Conservation (phyloP, 2,113 vertebrate species). For the Ahaetulla prasina region DNA sequence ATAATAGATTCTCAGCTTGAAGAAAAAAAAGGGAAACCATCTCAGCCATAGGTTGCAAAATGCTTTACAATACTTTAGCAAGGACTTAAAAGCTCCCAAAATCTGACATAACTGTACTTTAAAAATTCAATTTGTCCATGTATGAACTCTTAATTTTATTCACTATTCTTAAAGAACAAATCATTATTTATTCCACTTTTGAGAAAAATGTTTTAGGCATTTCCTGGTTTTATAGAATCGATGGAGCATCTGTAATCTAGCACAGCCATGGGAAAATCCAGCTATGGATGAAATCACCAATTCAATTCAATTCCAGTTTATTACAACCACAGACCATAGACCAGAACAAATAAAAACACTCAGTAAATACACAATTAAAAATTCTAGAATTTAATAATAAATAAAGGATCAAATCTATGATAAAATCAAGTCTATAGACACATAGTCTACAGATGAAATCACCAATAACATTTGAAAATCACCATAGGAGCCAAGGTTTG, state of each 20-base stretch:
- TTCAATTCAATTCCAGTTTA: too few species aligned
- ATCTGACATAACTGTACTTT: not conserved
- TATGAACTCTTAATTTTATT: not conserved
- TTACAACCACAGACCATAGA: too few species aligned
- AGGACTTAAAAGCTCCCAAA: not conserved
- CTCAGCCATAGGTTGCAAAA: not conserved
- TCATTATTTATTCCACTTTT: not conserved
- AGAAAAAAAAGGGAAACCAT: not conserved
- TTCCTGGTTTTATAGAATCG: not conserved
- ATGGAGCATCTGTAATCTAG: not conserved
- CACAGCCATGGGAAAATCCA: not conserved
- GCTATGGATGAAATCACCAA: not conserved
- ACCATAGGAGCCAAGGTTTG: not conserved
- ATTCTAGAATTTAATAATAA: too few species aligned
- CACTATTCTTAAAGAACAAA: not conserved
- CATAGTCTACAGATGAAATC: too few species aligned
- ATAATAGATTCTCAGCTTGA: not conserved
- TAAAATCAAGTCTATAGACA: too few species aligned
- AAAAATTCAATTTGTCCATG: not conserved
- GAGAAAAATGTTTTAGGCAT: not conserved
- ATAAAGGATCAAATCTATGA: too few species aligned
- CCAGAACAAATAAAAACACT: too few species aligned
- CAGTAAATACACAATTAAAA: too few species aligned
- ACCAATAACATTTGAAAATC: not conserved
- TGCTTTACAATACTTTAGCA: not conserved